These are phyloP conservation scores for Heterodera filipjevi DNA, from an alignment of 2,888 invertebrate genomes.

Conservation along the genomic window DNA sequence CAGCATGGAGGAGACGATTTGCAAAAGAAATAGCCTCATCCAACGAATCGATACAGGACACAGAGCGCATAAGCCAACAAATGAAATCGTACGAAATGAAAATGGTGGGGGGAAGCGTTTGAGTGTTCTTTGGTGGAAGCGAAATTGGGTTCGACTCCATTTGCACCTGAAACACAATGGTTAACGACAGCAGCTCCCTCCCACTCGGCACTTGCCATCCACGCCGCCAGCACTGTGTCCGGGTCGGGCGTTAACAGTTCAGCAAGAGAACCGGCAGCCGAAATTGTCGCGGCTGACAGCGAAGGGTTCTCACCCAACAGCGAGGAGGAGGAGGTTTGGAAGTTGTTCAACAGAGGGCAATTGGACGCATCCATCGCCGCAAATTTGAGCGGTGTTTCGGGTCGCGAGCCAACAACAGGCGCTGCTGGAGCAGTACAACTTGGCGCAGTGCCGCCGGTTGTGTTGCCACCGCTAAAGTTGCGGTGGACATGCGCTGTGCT, in stretches of 20 bases:
- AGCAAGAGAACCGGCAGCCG: not conserved
- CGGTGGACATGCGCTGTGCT: slow-evolving; percentile 9
- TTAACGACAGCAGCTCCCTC: not conserved
- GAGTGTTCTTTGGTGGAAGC: slow-evolving; percentile 33
- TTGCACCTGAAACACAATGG: slow-evolving; percentile 7
- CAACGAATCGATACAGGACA: slow-evolving; percentile 34
- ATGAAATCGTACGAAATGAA: slow-evolving; percentile 52
- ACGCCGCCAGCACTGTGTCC: slow-evolving; percentile 11
- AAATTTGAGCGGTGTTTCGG: slow-evolving; percentile 28
- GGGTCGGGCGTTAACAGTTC: slow-evolving; percentile 22
- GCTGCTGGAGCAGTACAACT: not conserved
- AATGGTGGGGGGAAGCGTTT: slow-evolving; percentile 40
- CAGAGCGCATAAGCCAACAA: slow-evolving; percentile 46
- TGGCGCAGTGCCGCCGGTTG: not conserved
- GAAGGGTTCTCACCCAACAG: slow-evolving; percentile 1
- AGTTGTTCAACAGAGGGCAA: not conserved
- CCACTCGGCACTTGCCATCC: not conserved
- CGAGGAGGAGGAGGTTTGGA: not conserved
- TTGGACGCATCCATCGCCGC: not conserved
- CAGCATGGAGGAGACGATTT: slow-evolving; percentile 37
- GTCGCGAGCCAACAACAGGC: not conserved
- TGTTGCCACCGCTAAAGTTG: slow-evolving; percentile 19
- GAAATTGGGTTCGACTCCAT: slow-evolving; percentile 33
- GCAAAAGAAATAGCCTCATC: slow-evolving; percentile 44
- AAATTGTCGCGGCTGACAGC: not conserved